These are phyloP conservation scores for Colinus virginianus DNA, from an alignment of 2,113 vertebrate species.

Conservation along the genomic window DNA sequence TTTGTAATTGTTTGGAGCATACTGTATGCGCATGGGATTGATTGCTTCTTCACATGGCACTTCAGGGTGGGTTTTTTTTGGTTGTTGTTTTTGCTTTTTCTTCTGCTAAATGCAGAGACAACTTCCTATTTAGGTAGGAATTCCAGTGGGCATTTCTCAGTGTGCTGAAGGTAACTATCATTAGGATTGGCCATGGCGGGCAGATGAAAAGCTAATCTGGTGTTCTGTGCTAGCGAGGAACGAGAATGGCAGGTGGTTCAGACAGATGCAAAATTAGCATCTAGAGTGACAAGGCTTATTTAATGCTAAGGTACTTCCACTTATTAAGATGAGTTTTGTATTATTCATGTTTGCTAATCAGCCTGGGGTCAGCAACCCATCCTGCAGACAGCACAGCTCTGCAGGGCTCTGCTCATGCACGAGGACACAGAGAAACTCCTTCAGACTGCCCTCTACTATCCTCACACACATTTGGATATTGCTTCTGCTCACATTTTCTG, in stretches of 20 bases:
- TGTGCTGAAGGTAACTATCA: fast-evolving
- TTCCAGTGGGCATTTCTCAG: background rate
- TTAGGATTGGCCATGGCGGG: background rate
- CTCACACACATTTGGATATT: background rate
- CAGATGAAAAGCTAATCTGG: background rate
- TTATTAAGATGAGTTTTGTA: background rate
- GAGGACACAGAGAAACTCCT: background rate
- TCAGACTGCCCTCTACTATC: background rate
- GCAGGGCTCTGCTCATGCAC: fast-evolving
- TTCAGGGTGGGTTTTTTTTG: background rate
- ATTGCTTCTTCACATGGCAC: background rate
- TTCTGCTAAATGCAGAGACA: background rate
- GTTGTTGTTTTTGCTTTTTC: too few relatives aligned
- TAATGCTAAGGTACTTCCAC: background rate
- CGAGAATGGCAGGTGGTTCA: background rate
- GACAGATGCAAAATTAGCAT: background rate
- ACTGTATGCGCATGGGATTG: background rate
- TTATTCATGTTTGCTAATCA: background rate
- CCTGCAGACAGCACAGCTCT: background rate
- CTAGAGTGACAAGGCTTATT: background rate
- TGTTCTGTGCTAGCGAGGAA: background rate
- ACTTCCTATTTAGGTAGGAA: background rate
- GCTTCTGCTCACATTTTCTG: background rate
- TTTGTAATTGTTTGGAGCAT: background rate
- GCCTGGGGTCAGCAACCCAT: background rate